phyloP scores from a whole-genome alignment of 2,888 invertebrate genomes.

The Lasioglossum vierecki region DNA sequence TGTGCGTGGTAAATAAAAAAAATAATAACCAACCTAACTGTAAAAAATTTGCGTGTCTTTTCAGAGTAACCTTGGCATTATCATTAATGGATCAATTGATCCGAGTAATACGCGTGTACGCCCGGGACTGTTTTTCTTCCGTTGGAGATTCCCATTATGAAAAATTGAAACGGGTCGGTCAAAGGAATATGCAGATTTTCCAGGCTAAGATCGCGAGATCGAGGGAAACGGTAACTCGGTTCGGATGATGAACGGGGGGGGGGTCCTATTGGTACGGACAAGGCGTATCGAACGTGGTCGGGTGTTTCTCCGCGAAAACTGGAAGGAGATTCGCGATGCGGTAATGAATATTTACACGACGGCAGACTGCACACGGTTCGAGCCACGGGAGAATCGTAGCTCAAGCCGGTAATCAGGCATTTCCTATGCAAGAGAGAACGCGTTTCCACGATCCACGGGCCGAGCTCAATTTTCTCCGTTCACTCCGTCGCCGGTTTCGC shows the following conservation, averaged over 20 bases:
- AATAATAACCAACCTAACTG: too few species aligned
- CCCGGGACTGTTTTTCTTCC: too few species aligned
- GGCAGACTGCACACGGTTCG: not conserved
- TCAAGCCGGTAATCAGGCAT: conserved; percentile 35
- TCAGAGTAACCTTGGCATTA: too few species aligned
- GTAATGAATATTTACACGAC: conserved; percentile 39
- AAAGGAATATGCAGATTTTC: not conserved
- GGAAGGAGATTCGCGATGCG: conserved; percentile 3
- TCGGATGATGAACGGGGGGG: not conserved
- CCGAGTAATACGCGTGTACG: too few species aligned
- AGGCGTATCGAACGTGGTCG: not conserved
- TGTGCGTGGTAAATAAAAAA: too few species aligned
- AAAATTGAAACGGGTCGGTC: too few species aligned
- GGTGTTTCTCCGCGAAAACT: not conserved
- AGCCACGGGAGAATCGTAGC: conserved; percentile 20
- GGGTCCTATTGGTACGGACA: not conserved
- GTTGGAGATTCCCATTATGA: too few species aligned
- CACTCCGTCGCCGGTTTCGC: not conserved
- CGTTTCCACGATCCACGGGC: not conserved
- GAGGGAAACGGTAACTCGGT: not conserved
- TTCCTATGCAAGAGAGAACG: conserved; percentile 37
- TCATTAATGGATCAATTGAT: too few species aligned
- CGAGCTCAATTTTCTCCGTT: conserved; percentile 36
- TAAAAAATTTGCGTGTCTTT: too few species aligned
- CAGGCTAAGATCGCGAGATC: not conserved